Evolutionary conservation across 2,797 vertebrate genomes (phyloP).

Genomic region (Trachops cirrhosus): DNA sequence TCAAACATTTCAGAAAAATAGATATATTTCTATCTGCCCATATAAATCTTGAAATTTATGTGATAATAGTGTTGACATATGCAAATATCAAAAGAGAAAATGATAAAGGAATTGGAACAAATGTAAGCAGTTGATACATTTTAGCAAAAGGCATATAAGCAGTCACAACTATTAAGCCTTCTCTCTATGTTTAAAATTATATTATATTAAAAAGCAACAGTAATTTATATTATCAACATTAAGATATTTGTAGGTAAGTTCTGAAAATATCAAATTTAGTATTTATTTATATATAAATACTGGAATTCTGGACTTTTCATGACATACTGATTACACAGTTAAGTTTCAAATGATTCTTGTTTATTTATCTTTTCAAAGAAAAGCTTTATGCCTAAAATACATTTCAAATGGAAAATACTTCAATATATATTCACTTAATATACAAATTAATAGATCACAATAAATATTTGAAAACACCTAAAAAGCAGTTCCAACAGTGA

Average conservation of each 20-base stretch:
- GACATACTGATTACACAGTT: background rate
- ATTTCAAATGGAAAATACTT: background rate
- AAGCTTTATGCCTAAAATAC: background rate
- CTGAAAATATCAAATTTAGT: background rate
- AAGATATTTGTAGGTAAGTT: background rate
- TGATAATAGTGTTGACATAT: background rate
- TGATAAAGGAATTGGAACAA: background rate
- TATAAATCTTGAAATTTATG: background rate
- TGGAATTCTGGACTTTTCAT: background rate
- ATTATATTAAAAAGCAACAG: background rate
- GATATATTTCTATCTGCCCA: background rate
- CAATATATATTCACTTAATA: background rate
- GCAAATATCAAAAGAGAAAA: background rate
- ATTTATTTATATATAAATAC: background rate
- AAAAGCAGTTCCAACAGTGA: background rate
- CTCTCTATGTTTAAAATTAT: background rate
- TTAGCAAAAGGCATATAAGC: background rate
- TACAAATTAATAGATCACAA: background rate
- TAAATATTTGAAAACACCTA: background rate
- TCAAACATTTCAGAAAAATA: background rate
- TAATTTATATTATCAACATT: background rate
- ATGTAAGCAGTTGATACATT: background rate
- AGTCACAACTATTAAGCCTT: background rate
- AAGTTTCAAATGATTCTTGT: background rate
- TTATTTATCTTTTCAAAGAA: background rate